A percentile compares a stretch with the other conserved stretches of the same genome.
Conservation (phyloP, 2,888 invertebrate species). For the Polyommatus icarus region DNA sequence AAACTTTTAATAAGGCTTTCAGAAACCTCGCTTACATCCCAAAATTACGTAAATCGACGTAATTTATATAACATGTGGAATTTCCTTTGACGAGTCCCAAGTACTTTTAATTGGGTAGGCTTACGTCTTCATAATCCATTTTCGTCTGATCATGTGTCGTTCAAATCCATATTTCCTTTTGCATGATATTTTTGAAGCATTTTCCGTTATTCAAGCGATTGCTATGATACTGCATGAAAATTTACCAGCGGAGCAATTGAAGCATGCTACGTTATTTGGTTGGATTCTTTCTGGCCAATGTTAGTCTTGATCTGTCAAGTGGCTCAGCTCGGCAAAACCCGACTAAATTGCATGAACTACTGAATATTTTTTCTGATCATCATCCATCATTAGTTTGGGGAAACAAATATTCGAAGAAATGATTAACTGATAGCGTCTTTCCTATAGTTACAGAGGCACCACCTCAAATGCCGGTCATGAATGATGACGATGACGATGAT, state of each 20-base stretch:
- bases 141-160: not conserved
- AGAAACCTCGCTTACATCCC: not conserved
- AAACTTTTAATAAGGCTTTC: not conserved
- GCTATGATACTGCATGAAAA: not conserved
- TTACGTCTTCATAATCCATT: not conserved
- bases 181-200: not conserved
- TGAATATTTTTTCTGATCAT: not conserved
- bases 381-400: not conserved
- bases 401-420: not conserved
- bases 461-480: slow-evolving; percentile 55
- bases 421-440: not conserved
- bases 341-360: not conserved
- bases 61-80: not conserved
- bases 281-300: not conserved
- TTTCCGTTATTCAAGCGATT: not conserved
- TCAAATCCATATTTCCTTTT: not conserved
- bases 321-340: not conserved
- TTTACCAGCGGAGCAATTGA: not conserved
- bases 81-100: not conserved
- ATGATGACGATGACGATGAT: slow-evolving; percentile 52
- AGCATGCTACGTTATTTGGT: not conserved
- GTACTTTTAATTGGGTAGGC: not conserved
- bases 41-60: not conserved
- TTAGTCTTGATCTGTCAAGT: not conserved
- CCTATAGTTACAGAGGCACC: slow-evolving; percentile 24